Evolutionary conservation across 2,888 invertebrate genomes (phyloP), one percentile per base, ranked within the genome.

Genomic region (Cheiracanthium punctorium): DNA sequence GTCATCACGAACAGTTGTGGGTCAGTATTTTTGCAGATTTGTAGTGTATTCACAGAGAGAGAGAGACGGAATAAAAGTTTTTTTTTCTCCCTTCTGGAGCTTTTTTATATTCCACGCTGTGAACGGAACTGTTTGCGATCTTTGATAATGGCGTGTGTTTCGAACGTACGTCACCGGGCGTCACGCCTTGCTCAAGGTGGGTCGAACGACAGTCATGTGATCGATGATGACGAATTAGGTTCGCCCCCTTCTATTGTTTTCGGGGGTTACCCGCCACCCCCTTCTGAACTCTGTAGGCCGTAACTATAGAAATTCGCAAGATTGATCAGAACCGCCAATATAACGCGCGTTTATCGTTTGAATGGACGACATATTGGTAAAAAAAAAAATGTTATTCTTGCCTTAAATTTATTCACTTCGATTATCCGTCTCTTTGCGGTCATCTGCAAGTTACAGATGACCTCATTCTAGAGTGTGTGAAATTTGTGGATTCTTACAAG

Each of bases 151-250:
- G 69, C 81, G 75, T 48, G 82, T 84, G 77, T 84, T 72, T 84
- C 72, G 71, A 73, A 41, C 65, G 82, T 64, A 77, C 82, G 82
- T 84, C 82, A 82, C 76, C 81, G 76, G n/a, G 41, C 69, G 84
- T 85, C 84, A 85, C 84, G 84, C 84, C 84, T 85, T 70, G 69
- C 84, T 43, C 70, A 79, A 85, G 79, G 84, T 84, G 82, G 82
- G 82, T 72, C 79, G 84, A 58, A 65, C 84, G 84, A 85, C 84
- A 85, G 74, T 79, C 84, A 43, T 52, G 73, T 69, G 84, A 85
- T 85, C 69, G 84, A 85, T 85, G 84, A 85, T 85, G 84, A 85
- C 84, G 84, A 85, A 85, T 85, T 85, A 85, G 43, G 37, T 32
- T 41, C 41, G 20, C 69, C 79, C 84, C 67, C 79, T 12, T 29